Percentiles rank a stretch among this genome's conserved stretches.
phyloP scores from a whole-genome alignment of 2,797 vertebrate genomes.

The Oryzias dopingdopingensis region DNA sequence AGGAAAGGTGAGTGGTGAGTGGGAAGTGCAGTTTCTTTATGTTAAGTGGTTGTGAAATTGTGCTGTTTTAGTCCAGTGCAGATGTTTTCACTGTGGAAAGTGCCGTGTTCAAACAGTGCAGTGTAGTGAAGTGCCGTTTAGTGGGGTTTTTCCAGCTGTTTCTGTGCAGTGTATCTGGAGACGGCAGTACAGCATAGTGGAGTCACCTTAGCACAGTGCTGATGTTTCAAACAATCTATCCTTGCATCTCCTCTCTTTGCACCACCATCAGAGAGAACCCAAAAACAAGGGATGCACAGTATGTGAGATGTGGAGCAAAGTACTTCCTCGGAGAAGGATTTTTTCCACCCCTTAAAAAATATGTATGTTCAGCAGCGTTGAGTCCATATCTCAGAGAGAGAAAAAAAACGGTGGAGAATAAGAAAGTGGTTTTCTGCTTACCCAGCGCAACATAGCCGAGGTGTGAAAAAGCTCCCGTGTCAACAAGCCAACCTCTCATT shows the following conservation, averaged over 20 bases:
- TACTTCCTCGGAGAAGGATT: slow-evolving; percentile 9
- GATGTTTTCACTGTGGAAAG: slow-evolving; percentile 55
- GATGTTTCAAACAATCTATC: slow-evolving; percentile 58
- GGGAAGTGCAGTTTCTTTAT: slow-evolving; percentile 69
- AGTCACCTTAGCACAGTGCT: slow-evolving; percentile 35
- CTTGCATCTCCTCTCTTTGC: slow-evolving; percentile 64
- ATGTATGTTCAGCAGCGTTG: slow-evolving; percentile 26
- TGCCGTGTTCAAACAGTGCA: slow-evolving; percentile 44
- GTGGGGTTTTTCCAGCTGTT: slow-evolving; percentile 31
- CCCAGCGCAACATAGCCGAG: slow-evolving; percentile 48
- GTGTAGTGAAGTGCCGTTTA: slow-evolving; percentile 62
- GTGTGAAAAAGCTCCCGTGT: slow-evolving; percentile 62
- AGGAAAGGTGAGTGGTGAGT: slow-evolving; percentile 68
- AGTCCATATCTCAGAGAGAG: slow-evolving; percentile 25
- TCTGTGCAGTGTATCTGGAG: slow-evolving; percentile 48
- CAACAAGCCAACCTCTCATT: slow-evolving; percentile 75
- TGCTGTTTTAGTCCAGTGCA: slow-evolving; percentile 54
- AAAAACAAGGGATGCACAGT: slow-evolving; percentile 45
- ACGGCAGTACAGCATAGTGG: slow-evolving; percentile 34
- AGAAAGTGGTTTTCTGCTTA: slow-evolving; percentile 45
- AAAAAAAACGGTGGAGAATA: slow-evolving; percentile 13
- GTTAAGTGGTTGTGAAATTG: slow-evolving; percentile 68
- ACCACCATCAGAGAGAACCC: slow-evolving; percentile 46
- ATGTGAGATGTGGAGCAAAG: slow-evolving; percentile 36
- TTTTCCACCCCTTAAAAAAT: slow-evolving; percentile 7